phyloP scores from a whole-genome alignment of 1,140 invertebrate species.

The Caenorhabditis briggsae region DNA sequence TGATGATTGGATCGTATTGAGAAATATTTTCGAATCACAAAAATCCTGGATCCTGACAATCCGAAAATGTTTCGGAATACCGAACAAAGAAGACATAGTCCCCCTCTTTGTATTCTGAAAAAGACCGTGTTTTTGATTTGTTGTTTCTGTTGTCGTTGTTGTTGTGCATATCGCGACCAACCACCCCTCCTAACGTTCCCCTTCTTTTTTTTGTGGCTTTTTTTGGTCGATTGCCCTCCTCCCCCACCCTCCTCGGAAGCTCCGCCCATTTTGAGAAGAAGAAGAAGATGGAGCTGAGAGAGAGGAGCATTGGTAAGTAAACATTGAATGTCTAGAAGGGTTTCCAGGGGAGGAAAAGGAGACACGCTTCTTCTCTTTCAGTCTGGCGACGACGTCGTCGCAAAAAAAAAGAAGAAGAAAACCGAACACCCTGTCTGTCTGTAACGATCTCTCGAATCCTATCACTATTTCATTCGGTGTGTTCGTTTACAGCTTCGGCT shows the following conservation, averaged over 20 bases:
- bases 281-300: no score
- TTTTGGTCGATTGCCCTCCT: background rate
- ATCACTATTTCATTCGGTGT: background rate
- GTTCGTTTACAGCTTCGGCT: slow-evolving; percentile 19
- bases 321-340: slow-evolving; percentile 28
- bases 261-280: no score
- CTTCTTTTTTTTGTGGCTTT: background rate
- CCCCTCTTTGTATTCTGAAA: background rate
- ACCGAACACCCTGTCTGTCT: background rate
- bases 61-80: background rate
- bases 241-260: background rate
- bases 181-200: background rate
- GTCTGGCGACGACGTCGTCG: background rate
- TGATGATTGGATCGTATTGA: background rate
- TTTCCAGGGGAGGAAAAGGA: slow-evolving; percentile 5
- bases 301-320: slow-evolving; percentile 1
- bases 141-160: slow-evolving; percentile 6
- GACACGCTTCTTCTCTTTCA: slow-evolving; percentile 49
- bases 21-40: background rate
- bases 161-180: background rate
- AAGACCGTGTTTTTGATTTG: background rate
- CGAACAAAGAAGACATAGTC: background rate
- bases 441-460: background rate
- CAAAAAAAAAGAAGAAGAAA: slow-evolving; percentile 17
- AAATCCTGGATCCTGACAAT: no score